These are phyloP conservation scores for Diarsia mendica DNA, from an alignment of 2,888 invertebrate genomes.

Conservation along the genomic window DNA sequence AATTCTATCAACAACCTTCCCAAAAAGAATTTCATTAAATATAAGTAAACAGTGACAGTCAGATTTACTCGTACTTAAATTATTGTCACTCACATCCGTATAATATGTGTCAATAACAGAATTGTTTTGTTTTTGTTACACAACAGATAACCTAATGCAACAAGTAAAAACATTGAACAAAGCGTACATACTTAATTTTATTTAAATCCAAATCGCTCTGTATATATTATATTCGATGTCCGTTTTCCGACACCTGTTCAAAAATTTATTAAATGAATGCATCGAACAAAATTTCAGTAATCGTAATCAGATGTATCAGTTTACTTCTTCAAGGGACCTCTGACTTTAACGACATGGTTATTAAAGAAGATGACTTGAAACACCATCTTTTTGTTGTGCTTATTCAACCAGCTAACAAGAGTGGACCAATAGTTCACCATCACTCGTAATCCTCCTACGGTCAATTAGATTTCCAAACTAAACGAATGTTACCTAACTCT, in stretches of 20 bases:
- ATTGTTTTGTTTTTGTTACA: constrained; percentile 44
- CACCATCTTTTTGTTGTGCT: constrained; percentile 7
- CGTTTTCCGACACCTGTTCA: background rate
- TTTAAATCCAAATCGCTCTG: background rate
- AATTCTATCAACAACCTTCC: background rate
- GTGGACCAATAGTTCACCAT: constrained; percentile 25
- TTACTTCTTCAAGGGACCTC: constrained; percentile 13
- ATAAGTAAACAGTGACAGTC: too few species aligned
- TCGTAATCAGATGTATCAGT: background rate
- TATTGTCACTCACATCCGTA: constrained; percentile 43
- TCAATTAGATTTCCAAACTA: constrained; percentile 31
- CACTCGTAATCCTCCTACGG: constrained; percentile 26
- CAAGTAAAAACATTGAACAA: constrained; percentile 30
- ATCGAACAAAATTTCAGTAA: constrained; percentile 9
- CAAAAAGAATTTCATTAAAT: too few species aligned
- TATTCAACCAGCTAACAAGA: constrained; percentile 18
- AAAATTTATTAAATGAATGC: background rate
- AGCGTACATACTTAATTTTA: constrained; percentile 27
- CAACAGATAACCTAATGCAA: constrained; percentile 2
- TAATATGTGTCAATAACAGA: constrained; percentile 37
- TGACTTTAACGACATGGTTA: constrained; percentile 17
- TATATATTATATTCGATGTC: background rate
- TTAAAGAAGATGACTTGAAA: constrained; percentile 11
- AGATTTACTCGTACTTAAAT: too few species aligned
- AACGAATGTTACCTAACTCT: constrained; percentile 54